Percentiles rank a stretch among this genome's conserved stretches.
Conservation (phyloP, 2,888 invertebrate genomes). For the Achlya flavicornis region DNA sequence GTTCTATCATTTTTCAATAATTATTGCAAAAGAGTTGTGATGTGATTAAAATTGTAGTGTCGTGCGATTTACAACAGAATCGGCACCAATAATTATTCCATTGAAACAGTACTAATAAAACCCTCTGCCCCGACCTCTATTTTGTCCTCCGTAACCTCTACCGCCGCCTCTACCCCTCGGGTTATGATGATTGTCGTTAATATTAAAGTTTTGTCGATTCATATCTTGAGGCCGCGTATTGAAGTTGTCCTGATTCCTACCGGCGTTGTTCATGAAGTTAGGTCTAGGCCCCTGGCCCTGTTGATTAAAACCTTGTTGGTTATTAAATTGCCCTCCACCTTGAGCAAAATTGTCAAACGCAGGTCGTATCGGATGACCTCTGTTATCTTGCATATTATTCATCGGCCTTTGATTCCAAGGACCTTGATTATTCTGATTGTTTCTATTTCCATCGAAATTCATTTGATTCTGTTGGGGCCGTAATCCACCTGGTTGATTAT, state of each 20-base stretch:
- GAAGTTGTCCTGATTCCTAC: conserved; percentile 22
- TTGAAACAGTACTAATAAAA: conserved; percentile 18
- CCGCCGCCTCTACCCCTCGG: conserved; percentile 55
- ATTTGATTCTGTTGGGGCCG: conserved; percentile 23
- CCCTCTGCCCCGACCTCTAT: conserved; percentile 58
- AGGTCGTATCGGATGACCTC: conserved; percentile 15
- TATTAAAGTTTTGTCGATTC: conserved; percentile 43
- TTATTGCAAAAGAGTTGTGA: no score
- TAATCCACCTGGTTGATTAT: conserved; percentile 10
- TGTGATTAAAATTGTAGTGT: no score
- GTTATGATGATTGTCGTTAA: conserved; percentile 34
- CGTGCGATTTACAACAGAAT: no score
- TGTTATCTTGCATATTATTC: conserved; percentile 22
- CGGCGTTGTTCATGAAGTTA: conserved; percentile 49
- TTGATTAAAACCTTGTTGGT: conserved; percentile 19
- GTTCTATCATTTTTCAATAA: no score
- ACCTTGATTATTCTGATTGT: conserved; percentile 19
- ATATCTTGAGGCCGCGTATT: conserved; percentile 26
- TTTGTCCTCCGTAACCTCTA: conserved; percentile 40
- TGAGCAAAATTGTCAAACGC: neutral
- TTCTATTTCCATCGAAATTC: conserved; percentile 23
- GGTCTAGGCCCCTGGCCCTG: conserved; percentile 48
- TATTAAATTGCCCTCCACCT: conserved; percentile 1
- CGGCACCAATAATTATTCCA: neutral
- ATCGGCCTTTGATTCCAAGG: conserved; percentile 30